Percentiles rank a stretch among this genome's conserved stretches.
phyloP scores from a whole-genome alignment of 2,113 vertebrate species.

The Orthochromis malagaraziensis region DNA sequence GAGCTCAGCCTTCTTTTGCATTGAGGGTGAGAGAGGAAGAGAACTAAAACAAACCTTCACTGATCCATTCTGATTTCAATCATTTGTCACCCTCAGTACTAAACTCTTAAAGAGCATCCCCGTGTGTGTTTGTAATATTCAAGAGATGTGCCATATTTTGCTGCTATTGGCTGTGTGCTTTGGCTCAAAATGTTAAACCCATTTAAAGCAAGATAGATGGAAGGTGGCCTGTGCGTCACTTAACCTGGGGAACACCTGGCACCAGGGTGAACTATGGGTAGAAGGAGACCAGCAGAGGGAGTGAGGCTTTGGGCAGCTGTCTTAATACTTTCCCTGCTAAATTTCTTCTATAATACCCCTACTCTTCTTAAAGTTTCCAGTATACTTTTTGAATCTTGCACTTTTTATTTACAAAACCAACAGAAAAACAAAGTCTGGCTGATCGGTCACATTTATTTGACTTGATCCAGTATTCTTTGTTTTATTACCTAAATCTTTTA shows the following conservation, averaged over 20 bases:
- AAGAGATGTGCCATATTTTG: background rate
- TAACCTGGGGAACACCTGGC: background rate
- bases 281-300: background rate
- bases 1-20: background rate
- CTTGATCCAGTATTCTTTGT: background rate
- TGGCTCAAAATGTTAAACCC: background rate
- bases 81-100: background rate
- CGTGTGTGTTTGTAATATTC: background rate
- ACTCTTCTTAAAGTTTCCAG: background rate
- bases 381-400: background rate
- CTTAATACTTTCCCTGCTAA: background rate
- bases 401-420: background rate
- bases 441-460: background rate
- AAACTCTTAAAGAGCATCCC: background rate
- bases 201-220: background rate
- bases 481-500: background rate
- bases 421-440: background rate
- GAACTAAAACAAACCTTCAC: background rate
- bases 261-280: background rate
- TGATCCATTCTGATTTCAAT: background rate
- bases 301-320: background rate
- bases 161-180: background rate
- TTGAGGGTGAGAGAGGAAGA: background rate
- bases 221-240: accelerated
- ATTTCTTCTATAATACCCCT: background rate